Evolutionary conservation across 1,140 invertebrate genomes (phyloP), one percentile per base, ranked within the genome.

Genomic region (Panagrolaimus sp.): DNA sequence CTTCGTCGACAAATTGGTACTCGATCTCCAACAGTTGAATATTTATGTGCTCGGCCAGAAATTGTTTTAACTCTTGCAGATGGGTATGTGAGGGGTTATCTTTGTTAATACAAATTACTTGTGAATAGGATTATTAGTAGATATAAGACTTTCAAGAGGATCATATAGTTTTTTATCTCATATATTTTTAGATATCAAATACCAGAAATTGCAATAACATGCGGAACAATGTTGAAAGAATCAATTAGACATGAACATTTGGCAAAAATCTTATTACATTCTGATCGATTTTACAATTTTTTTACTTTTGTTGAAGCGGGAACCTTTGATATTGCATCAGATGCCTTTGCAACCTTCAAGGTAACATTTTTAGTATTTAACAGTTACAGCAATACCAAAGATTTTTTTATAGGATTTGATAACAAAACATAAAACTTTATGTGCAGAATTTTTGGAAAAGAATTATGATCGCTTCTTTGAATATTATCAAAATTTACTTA

Each of bases 341-440:
- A 99, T 90, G 96, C 96, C 85, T 99, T 99, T 88, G 95, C 95
- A 83, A 98, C 96, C 71, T 99, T 99, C 89, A 98, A 98, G 90
- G 93, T 94, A 85, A 73, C 70, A 74, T 55, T 1, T 38, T 55
- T 58, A n/a, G n/a, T n/a, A n/a, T 75, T 68, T 26, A 43, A 21
- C 28, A 28, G 5, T 63, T 6, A 28, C n/a, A n/a, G 44, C 12
- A 14, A 24, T 17, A 21, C 32, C 15, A 38, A 32, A 58, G 24
- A 21, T 15, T 8, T 21, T 66, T 88, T 89, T 58, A 48, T 84
- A 96, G 94, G 96, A 98, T 88, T 88, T 98, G 82, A 87, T 99
- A 80, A 98, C 95, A 65, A 90, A 94, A 87, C 96, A 99, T 86
- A 98, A 99, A 88, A 90, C 94, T 81, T 86, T 98, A 72, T 94